These are phyloP conservation scores for Arge pagana DNA, from an alignment of 2,888 invertebrate species.

Conservation along the genomic window DNA sequence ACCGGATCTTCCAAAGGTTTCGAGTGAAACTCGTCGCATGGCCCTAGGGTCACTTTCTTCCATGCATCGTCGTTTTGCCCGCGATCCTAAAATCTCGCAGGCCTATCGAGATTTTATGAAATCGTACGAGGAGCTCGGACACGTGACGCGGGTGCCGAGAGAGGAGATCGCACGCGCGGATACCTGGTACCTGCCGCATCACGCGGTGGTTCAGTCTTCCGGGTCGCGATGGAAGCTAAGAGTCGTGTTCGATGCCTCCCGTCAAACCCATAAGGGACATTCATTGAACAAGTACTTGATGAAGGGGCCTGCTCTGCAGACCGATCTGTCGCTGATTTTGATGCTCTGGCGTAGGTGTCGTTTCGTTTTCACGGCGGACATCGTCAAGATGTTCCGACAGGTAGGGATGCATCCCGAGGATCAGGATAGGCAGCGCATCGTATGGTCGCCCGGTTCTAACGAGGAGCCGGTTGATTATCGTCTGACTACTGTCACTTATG, in stretches of 20 bases:
- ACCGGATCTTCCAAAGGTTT: not conserved
- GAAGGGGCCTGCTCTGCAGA: slow-evolving; percentile 18
- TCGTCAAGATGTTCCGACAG: slow-evolving; percentile 26
- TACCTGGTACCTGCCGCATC: slow-evolving; percentile 2
- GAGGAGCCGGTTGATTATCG: slow-evolving; percentile 2
- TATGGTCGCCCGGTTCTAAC: slow-evolving; percentile 18
- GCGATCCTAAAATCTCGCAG: not conserved
- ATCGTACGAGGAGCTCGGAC: not conserved
- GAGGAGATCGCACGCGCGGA: not conserved
- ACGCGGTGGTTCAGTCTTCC: not conserved
- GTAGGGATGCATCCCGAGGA: slow-evolving; percentile 3
- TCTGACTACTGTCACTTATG: slow-evolving; percentile 5
- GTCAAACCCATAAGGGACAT: not conserved
- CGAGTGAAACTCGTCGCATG: not conserved
- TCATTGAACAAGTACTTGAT: slow-evolving; percentile 20
- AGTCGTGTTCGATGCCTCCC: slow-evolving; percentile 23
- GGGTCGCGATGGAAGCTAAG: not conserved
- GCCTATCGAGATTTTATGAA: not conserved
- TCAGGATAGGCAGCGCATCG: slow-evolving; percentile 21
- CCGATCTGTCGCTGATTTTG: slow-evolving; percentile 17
- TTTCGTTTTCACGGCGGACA: slow-evolving; percentile 23
- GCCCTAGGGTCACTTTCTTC: not conserved
- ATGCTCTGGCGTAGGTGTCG: slow-evolving; percentile 20
- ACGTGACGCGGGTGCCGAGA: not conserved
- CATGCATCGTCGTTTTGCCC: slow-evolving; percentile 1